These are phyloP conservation scores for Heterodera filipjevi DNA, from an alignment of 2,888 invertebrate genomes.

Conservation along the genomic window DNA sequence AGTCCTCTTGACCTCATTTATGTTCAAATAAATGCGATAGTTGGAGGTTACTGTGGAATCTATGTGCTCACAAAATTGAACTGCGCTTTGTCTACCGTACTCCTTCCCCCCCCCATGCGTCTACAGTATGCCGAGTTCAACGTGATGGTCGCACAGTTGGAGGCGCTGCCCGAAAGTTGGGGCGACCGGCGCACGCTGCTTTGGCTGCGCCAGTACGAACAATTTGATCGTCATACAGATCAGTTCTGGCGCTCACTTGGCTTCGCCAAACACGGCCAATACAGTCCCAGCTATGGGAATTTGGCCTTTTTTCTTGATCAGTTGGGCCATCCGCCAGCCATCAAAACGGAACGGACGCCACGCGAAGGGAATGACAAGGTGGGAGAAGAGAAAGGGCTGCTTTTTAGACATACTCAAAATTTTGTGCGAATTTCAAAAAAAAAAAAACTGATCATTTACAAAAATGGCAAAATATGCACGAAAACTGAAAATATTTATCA, in stretches of 20 bases:
- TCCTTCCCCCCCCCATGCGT: background rate
- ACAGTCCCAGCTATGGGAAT: conserved; percentile 50
- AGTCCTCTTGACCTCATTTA: too few species aligned
- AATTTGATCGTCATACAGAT: conserved; percentile 45
- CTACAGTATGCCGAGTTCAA: conserved; percentile 36
- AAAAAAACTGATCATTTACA: too few species aligned
- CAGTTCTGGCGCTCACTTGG: conserved; percentile 17
- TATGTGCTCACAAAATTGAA: too few species aligned
- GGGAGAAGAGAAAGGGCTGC: too few species aligned
- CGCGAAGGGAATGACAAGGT: too few species aligned
- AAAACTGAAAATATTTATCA: too few species aligned
- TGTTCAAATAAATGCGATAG: too few species aligned
- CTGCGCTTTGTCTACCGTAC: background rate
- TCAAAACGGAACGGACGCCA: conserved; percentile 49
- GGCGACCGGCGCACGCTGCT: conserved; percentile 55
- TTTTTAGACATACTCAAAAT: too few species aligned
- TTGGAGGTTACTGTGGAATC: too few species aligned
- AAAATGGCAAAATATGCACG: too few species aligned
- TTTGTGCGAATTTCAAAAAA: too few species aligned
- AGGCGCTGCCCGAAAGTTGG: conserved; percentile 53
- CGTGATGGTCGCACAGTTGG: conserved; percentile 50
- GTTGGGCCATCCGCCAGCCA: conserved; percentile 55
- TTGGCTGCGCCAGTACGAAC: conserved; percentile 56
- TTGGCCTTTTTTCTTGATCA: conserved; percentile 52
- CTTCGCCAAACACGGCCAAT: conserved; percentile 30